Percentiles rank a stretch among this genome's conserved stretches.
Evolutionary conservation across 1,140 invertebrate genomes (phyloP).

Genomic region (Temnothorax nylanderi): DNA sequence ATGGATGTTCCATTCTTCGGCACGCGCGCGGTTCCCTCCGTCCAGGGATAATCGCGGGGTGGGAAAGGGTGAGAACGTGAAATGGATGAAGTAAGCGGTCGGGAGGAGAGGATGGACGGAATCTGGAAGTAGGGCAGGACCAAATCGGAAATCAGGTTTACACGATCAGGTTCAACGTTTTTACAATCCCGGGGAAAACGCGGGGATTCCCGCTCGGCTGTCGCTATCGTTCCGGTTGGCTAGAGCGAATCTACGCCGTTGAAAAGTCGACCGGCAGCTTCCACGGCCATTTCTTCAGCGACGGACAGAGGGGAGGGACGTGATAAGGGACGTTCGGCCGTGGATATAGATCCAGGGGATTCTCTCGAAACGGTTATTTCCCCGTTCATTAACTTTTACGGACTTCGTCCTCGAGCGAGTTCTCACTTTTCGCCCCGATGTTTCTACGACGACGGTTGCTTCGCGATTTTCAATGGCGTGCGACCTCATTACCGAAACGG

Average conservation of each 20-base stretch:
- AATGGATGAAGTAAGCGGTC: constrained; percentile 47
- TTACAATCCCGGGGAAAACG: constrained; percentile 47
- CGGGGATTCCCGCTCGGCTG: constrained; percentile 2
- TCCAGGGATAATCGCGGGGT: constrained; percentile 33
- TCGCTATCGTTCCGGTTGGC: constrained; percentile 71
- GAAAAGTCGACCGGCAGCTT: constrained; percentile 68
- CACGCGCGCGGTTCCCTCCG: constrained; percentile 41
- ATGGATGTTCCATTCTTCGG: constrained; percentile 51
- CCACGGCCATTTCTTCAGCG: constrained; percentile 58
- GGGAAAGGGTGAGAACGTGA: constrained; percentile 58
- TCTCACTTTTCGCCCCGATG: constrained; percentile 41
- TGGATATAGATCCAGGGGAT: constrained; percentile 66
- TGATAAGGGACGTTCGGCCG: constrained; percentile 43
- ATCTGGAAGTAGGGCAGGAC: constrained; percentile 36
- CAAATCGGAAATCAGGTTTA: constrained; percentile 69
- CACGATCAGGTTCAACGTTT: constrained; percentile 56
- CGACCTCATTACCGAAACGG: constrained; percentile 85
- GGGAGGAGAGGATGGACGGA: constrained; percentile 29
- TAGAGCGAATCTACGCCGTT: constrained; percentile 73
- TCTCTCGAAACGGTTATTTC: constrained; percentile 80
- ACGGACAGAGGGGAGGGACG: constrained; percentile 39
- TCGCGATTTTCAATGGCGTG: constrained; percentile 83
- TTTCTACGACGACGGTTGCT: constrained; percentile 66
- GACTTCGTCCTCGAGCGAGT: constrained; percentile 55
- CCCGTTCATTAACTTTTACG: constrained; percentile 84